Evolutionary conservation across 2,888 invertebrate species (phyloP).

Genomic region (Oxyteleia sp.): DNA sequence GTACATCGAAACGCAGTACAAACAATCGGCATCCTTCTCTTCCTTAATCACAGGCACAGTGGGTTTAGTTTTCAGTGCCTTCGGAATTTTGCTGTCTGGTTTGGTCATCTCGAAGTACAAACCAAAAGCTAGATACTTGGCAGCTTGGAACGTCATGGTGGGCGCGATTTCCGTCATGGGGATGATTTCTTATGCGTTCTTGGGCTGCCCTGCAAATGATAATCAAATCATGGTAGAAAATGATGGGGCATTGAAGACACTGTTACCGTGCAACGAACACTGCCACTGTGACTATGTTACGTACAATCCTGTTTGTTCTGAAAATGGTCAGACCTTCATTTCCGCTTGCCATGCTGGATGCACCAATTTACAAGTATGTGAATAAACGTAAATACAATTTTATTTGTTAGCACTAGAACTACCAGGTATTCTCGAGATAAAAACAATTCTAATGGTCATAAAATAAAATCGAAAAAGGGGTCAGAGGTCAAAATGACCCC

Average conservation of each 20-base stretch:
- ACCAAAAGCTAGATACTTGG: conserved; percentile 90
- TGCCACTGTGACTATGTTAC: conserved; percentile 92
- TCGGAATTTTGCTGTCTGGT: conserved; percentile 91
- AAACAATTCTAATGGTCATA: no score
- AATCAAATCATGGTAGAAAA: conserved; percentile 87
- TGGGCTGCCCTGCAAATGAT: conserved; percentile 91
- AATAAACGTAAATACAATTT: no score
- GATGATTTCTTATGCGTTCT: conserved; percentile 90
- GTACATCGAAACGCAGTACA: conserved; percentile 94
- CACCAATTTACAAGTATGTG: conserved; percentile 85
- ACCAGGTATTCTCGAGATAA: no score
- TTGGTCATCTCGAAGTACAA: conserved; percentile 90
- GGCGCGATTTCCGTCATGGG: conserved; percentile 90
- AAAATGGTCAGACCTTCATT: conserved; percentile 91
- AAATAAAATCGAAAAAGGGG: no score
- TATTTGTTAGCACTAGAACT: no score
- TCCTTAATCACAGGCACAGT: conserved; percentile 92
- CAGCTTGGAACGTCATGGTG: conserved; percentile 91
- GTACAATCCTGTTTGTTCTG: conserved; percentile 92
- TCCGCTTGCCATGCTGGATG: conserved; percentile 95
- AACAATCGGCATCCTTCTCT: conserved; percentile 92
- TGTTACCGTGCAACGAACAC: conserved; percentile 89
- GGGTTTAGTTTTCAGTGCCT: conserved; percentile 91
- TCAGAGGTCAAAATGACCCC: no score
- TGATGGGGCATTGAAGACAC: conserved; percentile 87